Evolutionary conservation across 1,140 invertebrate genomes (phyloP).

Genomic region (Drosophila athabasca): DNA sequence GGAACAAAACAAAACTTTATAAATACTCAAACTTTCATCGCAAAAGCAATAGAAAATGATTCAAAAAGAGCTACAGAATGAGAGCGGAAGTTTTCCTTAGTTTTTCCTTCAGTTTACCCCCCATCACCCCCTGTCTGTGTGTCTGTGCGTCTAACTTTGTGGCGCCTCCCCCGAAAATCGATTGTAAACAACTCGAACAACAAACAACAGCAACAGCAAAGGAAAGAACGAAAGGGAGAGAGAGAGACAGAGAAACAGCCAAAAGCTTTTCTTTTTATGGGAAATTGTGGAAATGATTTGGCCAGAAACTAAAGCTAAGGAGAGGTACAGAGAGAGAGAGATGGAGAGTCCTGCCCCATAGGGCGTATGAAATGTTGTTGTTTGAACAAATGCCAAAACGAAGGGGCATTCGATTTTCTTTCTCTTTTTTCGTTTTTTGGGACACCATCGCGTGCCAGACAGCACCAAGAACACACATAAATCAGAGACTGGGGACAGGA

Average conservation of each 20-base stretch:
- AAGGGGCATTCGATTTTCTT: slow-evolving; percentile 47
- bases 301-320: slow-evolving; percentile 24
- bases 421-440: slow-evolving; percentile 50
- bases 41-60: slow-evolving; percentile 77
- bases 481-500: slow-evolving; percentile 47
- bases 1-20: slow-evolving; percentile 56
- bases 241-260: slow-evolving; percentile 17
- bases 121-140: slow-evolving; percentile 15
- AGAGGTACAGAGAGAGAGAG: slow-evolving; percentile 10
- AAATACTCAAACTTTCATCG: slow-evolving; percentile 68
- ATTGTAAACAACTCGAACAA: slow-evolving; percentile 76
- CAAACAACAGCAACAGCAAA: slow-evolving; percentile 32
- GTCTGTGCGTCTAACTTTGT: slow-evolving; percentile 55
- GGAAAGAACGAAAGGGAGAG: slow-evolving; percentile 7
- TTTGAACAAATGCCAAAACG: slow-evolving; percentile 65
- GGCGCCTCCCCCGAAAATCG: slow-evolving; percentile 78
- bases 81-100: slow-evolving; percentile 24
- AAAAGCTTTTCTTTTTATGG: slow-evolving; percentile 4
- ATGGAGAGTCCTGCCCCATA: slow-evolving; percentile 5
- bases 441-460: slow-evolving; percentile 68
- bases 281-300: slow-evolving; percentile 15
- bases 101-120: neutral
- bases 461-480: slow-evolving; percentile 67
- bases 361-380: slow-evolving; percentile 43
- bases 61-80: slow-evolving; percentile 33